Evolutionary conservation across 2,113 vertebrate genomes (phyloP).

Genomic region (Takifugu bimaculatus): DNA sequence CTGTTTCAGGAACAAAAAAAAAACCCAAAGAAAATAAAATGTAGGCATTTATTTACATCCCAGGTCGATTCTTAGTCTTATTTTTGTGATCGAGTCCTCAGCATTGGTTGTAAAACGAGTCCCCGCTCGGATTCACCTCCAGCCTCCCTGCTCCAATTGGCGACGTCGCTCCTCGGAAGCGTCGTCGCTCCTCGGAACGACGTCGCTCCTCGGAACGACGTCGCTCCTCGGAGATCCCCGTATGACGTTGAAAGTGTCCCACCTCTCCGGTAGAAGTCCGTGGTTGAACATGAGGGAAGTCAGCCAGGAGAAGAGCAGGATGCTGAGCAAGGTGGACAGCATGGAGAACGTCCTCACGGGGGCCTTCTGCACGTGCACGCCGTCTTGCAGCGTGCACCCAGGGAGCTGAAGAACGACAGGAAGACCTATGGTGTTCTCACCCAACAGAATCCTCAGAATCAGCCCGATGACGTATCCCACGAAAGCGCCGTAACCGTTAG

Average conservation of each 20-base stretch:
- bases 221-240: not conserved
- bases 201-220: not conserved
- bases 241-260: slow-evolving; percentile 67
- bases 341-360: slow-evolving; percentile 76
- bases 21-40: too few relatives aligned
- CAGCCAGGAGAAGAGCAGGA: slow-evolving; percentile 65
- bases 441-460: slow-evolving; percentile 71
- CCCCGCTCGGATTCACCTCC: slow-evolving; percentile 14
- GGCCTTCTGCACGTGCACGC: slow-evolving; percentile 67
- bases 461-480: slow-evolving; percentile 69
- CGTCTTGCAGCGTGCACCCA: slow-evolving; percentile 56
- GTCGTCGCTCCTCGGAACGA: not conserved
- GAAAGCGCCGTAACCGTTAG: slow-evolving; percentile 74
- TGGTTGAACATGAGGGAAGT: slow-evolving; percentile 61
- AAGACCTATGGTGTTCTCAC: slow-evolving; percentile 72
- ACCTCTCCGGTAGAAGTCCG: slow-evolving; percentile 63
- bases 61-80: too few relatives aligned
- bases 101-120: slow-evolving; percentile 23
- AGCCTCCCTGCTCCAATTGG: slow-evolving; percentile 10
- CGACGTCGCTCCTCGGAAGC: not conserved
- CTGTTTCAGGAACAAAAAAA: too few relatives aligned
- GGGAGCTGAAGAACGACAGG: slow-evolving; percentile 64
- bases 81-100: not conserved
- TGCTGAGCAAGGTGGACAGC: slow-evolving; percentile 56
- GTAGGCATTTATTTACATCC: too few relatives aligned